phyloP scores from a whole-genome alignment of 2,888 invertebrate genomes.

The Pilophorus perplexus region DNA sequence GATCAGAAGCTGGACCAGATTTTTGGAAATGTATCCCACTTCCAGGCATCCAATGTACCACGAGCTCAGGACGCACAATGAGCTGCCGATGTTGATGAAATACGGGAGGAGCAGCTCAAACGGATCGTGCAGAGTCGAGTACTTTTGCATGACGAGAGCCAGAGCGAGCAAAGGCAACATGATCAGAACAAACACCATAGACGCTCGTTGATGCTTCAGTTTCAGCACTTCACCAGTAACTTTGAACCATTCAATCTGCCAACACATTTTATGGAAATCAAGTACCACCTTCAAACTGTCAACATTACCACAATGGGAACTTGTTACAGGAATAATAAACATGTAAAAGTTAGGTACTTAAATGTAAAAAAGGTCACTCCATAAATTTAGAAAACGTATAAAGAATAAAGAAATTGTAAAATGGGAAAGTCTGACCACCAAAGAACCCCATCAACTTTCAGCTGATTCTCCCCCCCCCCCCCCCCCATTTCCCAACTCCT shows the following conservation, averaged over 20 bases:
- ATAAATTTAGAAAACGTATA: too few relatives aligned
- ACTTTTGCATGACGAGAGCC: conserved; percentile 32
- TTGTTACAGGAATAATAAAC: too few relatives aligned
- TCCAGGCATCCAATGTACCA: conserved; percentile 42
- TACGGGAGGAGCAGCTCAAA: conserved; percentile 39
- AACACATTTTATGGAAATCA: too few relatives aligned
- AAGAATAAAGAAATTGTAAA: too few relatives aligned
- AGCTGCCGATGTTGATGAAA: conserved; percentile 38
- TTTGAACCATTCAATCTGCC: conserved; percentile 37
- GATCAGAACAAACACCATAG: not conserved
- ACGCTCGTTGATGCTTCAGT: conserved; percentile 16
- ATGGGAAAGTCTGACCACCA: too few relatives aligned
- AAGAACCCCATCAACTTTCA: too few relatives aligned
- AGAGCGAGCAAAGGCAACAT: conserved; percentile 22
- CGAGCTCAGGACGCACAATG: conserved; percentile 13
- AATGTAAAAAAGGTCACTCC: too few relatives aligned
- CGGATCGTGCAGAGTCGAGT: conserved; percentile 41
- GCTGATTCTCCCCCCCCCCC: too few relatives aligned
- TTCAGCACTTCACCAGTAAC: conserved; percentile 27
- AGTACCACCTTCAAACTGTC: too few relatives aligned
- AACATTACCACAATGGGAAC: too few relatives aligned
- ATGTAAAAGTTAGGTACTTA: too few relatives aligned
- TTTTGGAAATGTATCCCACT: conserved; percentile 19
- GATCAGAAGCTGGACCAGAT: conserved; percentile 2
- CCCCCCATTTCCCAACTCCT: too few relatives aligned